phyloP scores from a whole-genome alignment of 2,113 vertebrate species.

The Gobiocypris rarus region DNA sequence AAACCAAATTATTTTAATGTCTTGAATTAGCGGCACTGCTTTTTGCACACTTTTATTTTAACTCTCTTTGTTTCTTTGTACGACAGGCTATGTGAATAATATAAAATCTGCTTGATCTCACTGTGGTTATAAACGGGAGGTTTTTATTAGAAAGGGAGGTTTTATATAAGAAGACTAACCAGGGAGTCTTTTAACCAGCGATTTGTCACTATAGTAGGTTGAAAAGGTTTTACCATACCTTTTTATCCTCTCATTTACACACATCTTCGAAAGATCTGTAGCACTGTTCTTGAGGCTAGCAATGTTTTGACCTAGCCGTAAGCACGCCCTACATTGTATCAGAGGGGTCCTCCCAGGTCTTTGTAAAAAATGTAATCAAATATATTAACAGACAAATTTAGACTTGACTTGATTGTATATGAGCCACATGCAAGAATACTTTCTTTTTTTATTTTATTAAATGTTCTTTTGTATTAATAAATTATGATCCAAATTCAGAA shows the following conservation, averaged over 20 bases:
- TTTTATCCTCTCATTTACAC: neutral
- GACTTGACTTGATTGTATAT: conserved; percentile 54
- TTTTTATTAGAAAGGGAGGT: conserved; percentile 23
- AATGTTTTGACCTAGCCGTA: conserved; percentile 19
- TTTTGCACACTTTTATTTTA: conserved; percentile 34
- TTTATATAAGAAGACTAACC: conserved; percentile 19
- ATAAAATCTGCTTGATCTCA: conserved; percentile 28
- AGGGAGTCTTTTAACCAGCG: conserved; percentile 55
- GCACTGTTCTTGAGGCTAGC: conserved; percentile 55
- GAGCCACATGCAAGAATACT: conserved; percentile 35
- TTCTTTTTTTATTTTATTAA: neutral
- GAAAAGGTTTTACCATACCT: neutral
- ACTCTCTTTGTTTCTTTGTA: conserved; percentile 20
- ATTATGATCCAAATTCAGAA: conserved; percentile 49
- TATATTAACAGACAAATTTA: conserved; percentile 12
- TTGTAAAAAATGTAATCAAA: conserved; percentile 37
- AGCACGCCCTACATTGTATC: neutral
- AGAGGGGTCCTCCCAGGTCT: conserved; percentile 16
- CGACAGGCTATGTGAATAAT: conserved; percentile 37
- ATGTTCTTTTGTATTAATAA: conserved; percentile 54
- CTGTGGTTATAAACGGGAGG: conserved; percentile 23
- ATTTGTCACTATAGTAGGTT: conserved; percentile 46
- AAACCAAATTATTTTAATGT: conserved; percentile 23
- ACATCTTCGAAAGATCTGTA: conserved; percentile 47
- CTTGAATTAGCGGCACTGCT: neutral